phyloP scores from a whole-genome alignment of 2,797 vertebrate species.

The Chaenodraco wilsoni region DNA sequence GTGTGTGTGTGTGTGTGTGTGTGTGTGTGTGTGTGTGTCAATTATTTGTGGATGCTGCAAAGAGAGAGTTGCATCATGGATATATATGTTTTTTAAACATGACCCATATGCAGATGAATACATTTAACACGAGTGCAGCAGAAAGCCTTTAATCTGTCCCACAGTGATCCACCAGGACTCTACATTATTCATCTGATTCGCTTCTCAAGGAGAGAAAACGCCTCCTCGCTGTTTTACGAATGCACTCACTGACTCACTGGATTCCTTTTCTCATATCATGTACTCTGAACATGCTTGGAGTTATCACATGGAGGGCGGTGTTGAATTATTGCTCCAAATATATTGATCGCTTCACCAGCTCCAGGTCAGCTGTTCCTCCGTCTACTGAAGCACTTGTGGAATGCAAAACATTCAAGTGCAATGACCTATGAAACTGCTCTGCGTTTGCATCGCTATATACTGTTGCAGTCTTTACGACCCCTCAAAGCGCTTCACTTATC shows the following conservation, averaged over 20 bases:
- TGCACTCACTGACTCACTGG: constrained; percentile 8
- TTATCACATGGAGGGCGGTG: constrained; percentile 2
- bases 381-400: neutral
- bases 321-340: constrained; percentile 16
- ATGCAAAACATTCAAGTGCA: neutral
- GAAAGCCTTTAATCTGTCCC: constrained; percentile 35
- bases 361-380: constrained; percentile 1
- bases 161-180: constrained; percentile 18
- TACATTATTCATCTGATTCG: constrained; percentile 65
- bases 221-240: constrained; percentile 24
- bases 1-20: constrained; percentile 13
- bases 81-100: too few species aligned
- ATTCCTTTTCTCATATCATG: neutral
- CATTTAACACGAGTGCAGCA: constrained; percentile 1
- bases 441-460: neutral
- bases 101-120: neutral
- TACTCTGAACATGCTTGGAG: constrained; percentile 18
- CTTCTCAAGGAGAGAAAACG: constrained; percentile 24
- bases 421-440: too few species aligned
- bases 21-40: constrained; percentile 24
- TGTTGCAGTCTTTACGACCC: too few species aligned
- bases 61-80: constrained; percentile 36
- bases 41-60: constrained; percentile 60
- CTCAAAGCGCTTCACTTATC: too few species aligned
- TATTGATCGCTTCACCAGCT: constrained; percentile 12